A percentile compares a stretch with the other conserved stretches of the same genome.
Evolutionary conservation across 2,888 invertebrate genomes (phyloP).

Genomic region (Quadroppia sp.): DNA sequence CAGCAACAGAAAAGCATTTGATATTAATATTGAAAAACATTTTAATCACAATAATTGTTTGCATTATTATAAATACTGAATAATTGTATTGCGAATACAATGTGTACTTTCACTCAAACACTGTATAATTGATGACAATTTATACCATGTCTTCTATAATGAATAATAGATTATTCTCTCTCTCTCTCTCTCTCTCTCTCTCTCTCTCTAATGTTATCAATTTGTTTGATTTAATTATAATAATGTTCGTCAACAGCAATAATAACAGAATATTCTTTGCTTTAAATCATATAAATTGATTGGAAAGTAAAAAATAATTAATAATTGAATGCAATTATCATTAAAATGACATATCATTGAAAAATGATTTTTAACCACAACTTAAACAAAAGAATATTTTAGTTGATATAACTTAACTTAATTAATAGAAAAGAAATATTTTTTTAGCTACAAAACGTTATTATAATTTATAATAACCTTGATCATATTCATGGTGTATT

Average conservation of each 20-base stretch:
- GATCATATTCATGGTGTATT: no score
- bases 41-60: background rate
- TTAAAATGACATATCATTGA: no score
- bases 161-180: background rate
- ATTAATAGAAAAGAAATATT: no score
- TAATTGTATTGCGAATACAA: background rate
- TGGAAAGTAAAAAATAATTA: no score
- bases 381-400: no score
- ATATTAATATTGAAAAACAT: background rate
- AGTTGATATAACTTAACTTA: no score
- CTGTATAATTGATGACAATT: background rate
- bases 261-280: background rate
- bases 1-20: background rate
- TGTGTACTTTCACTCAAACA: background rate
- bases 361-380: no score
- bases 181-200: no score
- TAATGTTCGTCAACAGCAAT: conserved; percentile 1
- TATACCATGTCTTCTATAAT: background rate
- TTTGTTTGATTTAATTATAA: conserved; percentile 1
- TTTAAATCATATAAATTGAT: background rate
- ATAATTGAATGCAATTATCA: no score
- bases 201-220: background rate
- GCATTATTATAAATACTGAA: background rate
- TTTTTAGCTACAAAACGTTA: no score
- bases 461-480: no score